Percentiles rank a stretch among this genome's conserved stretches.
These are phyloP conservation scores for Bettongia penicillata DNA, from an alignment of 2,113 vertebrate genomes.

Conservation along the genomic window DNA sequence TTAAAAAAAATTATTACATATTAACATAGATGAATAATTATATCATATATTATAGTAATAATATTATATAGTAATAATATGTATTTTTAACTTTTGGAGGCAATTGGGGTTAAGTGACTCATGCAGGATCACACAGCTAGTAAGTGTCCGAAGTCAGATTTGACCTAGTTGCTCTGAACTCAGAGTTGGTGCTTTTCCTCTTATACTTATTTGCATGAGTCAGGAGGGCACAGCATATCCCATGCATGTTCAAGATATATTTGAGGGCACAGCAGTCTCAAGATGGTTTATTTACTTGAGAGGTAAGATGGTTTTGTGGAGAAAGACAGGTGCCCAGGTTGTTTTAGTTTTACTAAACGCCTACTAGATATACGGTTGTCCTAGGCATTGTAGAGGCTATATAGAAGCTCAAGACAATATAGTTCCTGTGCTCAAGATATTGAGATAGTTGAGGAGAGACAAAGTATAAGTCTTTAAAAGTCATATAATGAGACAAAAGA, in stretches of 20 bases:
- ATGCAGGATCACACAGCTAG: too few relatives aligned
- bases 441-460: background rate
- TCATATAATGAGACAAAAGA: background rate
- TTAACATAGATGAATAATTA: too few relatives aligned
- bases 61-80: too few relatives aligned
- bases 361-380: background rate
- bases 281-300: background rate
- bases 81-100: too few relatives aligned
- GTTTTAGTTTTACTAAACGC: background rate
- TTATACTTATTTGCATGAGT: background rate
- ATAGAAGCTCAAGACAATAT: background rate
- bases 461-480: background rate
- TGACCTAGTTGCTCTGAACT: background rate
- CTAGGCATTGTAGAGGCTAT: background rate
- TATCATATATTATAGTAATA: too few relatives aligned
- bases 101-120: too few relatives aligned
- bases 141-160: too few relatives aligned
- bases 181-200: background rate
- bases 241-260: background rate
- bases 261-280: background rate
- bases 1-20: too few relatives aligned
- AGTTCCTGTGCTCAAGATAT: background rate
- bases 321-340: background rate
- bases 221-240: background rate
- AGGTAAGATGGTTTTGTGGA: background rate